These are phyloP conservation scores for Pachypanchax playfairii DNA, from an alignment of 2,113 vertebrate genomes.

Conservation along the genomic window DNA sequence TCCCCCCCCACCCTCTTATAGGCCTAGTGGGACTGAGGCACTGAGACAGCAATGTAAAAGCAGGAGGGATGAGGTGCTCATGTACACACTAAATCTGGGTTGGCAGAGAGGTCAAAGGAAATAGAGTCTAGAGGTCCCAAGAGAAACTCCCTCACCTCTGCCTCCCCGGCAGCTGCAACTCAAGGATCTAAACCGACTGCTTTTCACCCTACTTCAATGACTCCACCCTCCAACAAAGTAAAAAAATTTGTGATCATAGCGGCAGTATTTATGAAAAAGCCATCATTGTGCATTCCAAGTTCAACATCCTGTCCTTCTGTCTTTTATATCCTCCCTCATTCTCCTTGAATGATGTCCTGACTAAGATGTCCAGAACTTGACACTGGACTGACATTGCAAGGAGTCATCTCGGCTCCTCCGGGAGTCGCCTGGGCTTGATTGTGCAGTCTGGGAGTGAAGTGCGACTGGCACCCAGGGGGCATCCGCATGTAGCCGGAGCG, in stretches of 20 bases:
- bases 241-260: conserved; percentile 60
- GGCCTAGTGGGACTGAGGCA: conserved; percentile 67
- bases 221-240: conserved; percentile 33
- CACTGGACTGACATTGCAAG: conserved; percentile 74
- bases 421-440: conserved; percentile 72
- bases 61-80: conserved; percentile 70
- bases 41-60: conserved; percentile 67
- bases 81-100: conserved; percentile 76
- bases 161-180: conserved; percentile 40
- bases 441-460: conserved; percentile 73
- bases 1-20: conserved; percentile 11
- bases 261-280: conserved; percentile 44
- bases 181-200: conserved; percentile 50
- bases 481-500: conserved; percentile 54
- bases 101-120: conserved; percentile 77
- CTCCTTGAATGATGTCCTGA: conserved; percentile 64
- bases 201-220: conserved; percentile 42
- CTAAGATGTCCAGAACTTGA: conserved; percentile 75
- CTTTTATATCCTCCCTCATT: conserved; percentile 52
- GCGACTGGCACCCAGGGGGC: conserved; percentile 68
- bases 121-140: conserved; percentile 72
- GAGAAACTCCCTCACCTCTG: conserved; percentile 71
- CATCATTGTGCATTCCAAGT: conserved; percentile 47
- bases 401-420: conserved; percentile 68
- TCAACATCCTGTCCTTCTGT: conserved; percentile 43